Conservation (phyloP, 2,888 invertebrate species). For the Nephrotoma appendiculata region DNA sequence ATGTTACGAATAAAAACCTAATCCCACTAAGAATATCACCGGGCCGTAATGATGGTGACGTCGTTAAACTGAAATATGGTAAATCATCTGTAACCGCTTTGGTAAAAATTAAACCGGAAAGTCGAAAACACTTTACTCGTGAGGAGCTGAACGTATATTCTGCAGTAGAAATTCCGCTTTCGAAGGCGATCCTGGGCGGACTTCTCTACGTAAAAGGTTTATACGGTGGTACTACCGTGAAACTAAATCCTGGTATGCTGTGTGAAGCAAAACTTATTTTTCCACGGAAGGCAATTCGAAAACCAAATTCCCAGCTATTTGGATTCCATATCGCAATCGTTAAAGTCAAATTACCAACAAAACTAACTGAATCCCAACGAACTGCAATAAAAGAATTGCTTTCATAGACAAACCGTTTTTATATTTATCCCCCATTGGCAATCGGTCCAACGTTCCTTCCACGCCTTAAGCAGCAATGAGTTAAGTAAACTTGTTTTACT, state of each 20-base stretch:
- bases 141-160: slow-evolving; percentile 23
- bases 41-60: slow-evolving; percentile 22
- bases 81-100: slow-evolving; percentile 20
- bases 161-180: slow-evolving; percentile 22
- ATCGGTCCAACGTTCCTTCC: slow-evolving; percentile 93
- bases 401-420: slow-evolving; percentile 52
- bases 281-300: slow-evolving; percentile 21
- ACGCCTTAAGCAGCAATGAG: slow-evolving; percentile 44
- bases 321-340: slow-evolving; percentile 26
- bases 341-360: slow-evolving; percentile 24
- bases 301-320: neutral
- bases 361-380: slow-evolving; percentile 14
- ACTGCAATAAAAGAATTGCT: neutral
- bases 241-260: slow-evolving; percentile 20
- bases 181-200: slow-evolving; percentile 26
- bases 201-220: slow-evolving; percentile 23
- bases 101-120: slow-evolving; percentile 20
- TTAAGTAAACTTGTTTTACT: slow-evolving; percentile 71
- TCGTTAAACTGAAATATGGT: slow-evolving; percentile 22
- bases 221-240: slow-evolving; percentile 22
- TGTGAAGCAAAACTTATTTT: slow-evolving; percentile 22
- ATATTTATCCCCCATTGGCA: slow-evolving; percentile 93
- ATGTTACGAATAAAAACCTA: slow-evolving; percentile 17
- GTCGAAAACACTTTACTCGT: slow-evolving; percentile 23
- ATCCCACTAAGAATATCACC: slow-evolving; percentile 22